phyloP scores from a whole-genome alignment of 2,113 vertebrate species.

The Sylvicapra grimmia region DNA sequence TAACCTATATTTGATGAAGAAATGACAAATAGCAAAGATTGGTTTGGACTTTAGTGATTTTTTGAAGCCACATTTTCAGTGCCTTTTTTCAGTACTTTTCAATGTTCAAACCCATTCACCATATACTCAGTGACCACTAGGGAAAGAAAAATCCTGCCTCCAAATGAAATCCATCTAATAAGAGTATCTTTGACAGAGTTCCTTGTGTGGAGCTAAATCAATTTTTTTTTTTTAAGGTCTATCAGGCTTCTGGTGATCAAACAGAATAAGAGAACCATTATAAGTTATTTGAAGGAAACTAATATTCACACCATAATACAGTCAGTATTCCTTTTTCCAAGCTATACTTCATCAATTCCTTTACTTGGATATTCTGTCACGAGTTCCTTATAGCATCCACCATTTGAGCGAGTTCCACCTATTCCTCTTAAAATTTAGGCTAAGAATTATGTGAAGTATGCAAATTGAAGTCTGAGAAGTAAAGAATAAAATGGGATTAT shows the following conservation, averaged over 20 bases:
- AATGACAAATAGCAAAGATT: background rate
- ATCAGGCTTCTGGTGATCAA: background rate
- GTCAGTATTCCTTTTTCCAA: background rate
- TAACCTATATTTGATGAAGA: background rate
- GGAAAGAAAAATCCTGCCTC: background rate
- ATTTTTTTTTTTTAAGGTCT: background rate
- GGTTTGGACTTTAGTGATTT: background rate
- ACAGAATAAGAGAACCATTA: background rate
- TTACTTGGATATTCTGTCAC: background rate
- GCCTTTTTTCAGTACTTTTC: background rate
- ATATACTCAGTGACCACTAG: background rate
- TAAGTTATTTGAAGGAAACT: background rate
- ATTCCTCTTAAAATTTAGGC: background rate
- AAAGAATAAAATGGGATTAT: background rate
- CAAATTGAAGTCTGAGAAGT: constrained; percentile 8
- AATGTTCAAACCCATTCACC: background rate
- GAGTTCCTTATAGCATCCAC: background rate
- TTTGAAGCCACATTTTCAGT: background rate
- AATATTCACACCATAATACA: background rate
- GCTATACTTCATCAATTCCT: background rate
- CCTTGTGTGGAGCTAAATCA: background rate
- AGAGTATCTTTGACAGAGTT: background rate
- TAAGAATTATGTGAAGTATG: constrained; percentile 20
- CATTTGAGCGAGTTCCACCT: background rate
- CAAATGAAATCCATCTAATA: background rate